Percentiles rank a stretch among this genome's conserved stretches.
These are phyloP conservation scores for Anthoscopus minutus DNA, from an alignment of 2,113 vertebrate genomes.

Conservation along the genomic window DNA sequence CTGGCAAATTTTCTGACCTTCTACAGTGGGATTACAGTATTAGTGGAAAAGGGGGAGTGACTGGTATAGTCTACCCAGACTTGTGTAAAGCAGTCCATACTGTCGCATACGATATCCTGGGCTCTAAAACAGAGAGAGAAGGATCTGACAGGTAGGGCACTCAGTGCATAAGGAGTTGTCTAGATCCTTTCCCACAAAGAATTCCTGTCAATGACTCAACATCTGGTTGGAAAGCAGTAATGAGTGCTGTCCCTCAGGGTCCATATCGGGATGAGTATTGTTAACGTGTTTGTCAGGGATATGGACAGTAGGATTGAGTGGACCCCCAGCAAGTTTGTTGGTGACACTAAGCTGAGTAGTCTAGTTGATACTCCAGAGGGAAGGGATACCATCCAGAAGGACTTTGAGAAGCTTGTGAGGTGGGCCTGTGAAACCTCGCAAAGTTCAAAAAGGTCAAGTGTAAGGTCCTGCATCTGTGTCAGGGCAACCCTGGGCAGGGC, in stretches of 20 bases:
- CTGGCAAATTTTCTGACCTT: not conserved
- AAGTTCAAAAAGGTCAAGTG: not conserved
- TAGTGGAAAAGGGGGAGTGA: not conserved
- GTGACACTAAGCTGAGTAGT: not conserved
- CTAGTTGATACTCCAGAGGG: not conserved
- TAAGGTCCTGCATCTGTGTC: no score
- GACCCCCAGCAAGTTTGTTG: not conserved
- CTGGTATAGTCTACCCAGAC: not conserved
- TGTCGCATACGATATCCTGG: rapidly evolving
- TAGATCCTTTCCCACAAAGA: not conserved
- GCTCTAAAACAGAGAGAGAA: not conserved
- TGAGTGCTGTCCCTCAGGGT: not conserved
- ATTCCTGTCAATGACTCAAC: not conserved
- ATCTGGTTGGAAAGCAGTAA: not conserved
- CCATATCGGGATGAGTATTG: rapidly evolving
- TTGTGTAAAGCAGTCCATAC: not conserved
- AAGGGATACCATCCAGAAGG: not conserved
- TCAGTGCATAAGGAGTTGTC: not conserved
- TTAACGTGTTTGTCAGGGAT: not conserved
- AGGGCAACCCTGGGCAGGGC: not conserved
- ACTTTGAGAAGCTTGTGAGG: not conserved
- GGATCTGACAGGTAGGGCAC: not conserved
- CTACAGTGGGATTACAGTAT: not conserved
- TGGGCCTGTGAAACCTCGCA: not conserved
- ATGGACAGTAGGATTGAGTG: not conserved